phyloP scores from a whole-genome alignment of 2,113 vertebrate genomes.

The Scomber colias region DNA sequence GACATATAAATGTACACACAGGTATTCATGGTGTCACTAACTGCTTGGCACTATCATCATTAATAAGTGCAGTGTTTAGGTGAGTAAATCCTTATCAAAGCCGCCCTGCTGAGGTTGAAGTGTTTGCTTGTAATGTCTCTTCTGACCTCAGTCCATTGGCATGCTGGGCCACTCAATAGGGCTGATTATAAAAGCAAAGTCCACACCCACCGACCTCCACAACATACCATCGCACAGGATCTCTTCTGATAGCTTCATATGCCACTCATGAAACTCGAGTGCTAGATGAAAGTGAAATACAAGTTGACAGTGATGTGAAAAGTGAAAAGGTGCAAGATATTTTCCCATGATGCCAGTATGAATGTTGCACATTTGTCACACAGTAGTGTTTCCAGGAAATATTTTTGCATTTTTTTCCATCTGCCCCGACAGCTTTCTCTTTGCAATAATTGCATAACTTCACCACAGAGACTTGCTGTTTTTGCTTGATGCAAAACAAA shows the following conservation, averaged over 20 bases:
- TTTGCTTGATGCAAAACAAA: constrained; percentile 38
- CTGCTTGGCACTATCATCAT: constrained; percentile 35
- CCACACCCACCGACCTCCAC: constrained; percentile 40
- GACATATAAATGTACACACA: constrained; percentile 25
- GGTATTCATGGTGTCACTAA: constrained; percentile 24
- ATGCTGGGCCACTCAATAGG: constrained; percentile 69
- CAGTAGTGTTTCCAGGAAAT: constrained; percentile 26
- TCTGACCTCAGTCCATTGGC: constrained; percentile 73
- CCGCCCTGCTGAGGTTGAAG: constrained; percentile 60
- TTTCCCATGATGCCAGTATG: constrained; percentile 39
- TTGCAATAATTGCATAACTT: constrained; percentile 60
- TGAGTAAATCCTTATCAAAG: constrained; percentile 65
- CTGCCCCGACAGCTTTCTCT: constrained; percentile 24
- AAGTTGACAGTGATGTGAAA: constrained; percentile 31
- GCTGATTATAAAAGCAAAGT: constrained; percentile 63
- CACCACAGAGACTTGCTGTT: constrained; percentile 40
- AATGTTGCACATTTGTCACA: constrained; percentile 27
- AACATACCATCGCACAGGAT: constrained; percentile 31
- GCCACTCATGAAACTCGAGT: constrained; percentile 38
- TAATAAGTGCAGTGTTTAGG: constrained; percentile 50
- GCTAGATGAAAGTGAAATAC: constrained; percentile 20
- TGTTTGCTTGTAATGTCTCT: constrained; percentile 63
- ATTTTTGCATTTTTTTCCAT: constrained; percentile 27
- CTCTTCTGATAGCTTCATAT: constrained; percentile 31
- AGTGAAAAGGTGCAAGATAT: constrained; percentile 6